These are phyloP conservation scores for Xanthia togata DNA, from an alignment of 2,888 invertebrate genomes.

Conservation along the genomic window DNA sequence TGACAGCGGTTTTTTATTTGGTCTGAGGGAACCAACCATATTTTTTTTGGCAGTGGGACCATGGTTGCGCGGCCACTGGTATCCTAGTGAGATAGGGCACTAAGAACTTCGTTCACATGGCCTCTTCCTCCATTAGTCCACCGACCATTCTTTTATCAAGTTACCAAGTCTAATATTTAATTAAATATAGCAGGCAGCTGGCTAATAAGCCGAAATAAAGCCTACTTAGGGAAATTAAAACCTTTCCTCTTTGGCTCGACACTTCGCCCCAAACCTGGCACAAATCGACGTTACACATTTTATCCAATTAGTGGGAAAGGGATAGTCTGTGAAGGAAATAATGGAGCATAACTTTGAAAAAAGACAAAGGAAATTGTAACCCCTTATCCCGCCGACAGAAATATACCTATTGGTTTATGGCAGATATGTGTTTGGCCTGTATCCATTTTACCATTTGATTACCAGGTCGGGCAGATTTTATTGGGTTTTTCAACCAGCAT, in stretches of 20 bases:
- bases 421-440: neutral
- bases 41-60: no score
- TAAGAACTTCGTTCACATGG: neutral
- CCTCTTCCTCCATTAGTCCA: neutral
- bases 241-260: slow-evolving; percentile 36
- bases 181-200: slow-evolving; percentile 24
- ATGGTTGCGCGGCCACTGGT: no score
- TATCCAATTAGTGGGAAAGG: slow-evolving; percentile 46
- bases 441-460: neutral
- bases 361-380: slow-evolving; percentile 10
- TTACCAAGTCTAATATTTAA: slow-evolving; percentile 24
- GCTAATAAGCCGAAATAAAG: slow-evolving; percentile 39
- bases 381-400: neutral
- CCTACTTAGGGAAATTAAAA: slow-evolving; percentile 60
- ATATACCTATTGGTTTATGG: neutral
- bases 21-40: no score
- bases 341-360: neutral
- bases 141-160: neutral
- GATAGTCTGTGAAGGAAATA: slow-evolving; percentile 4
- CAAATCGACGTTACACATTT: slow-evolving; percentile 51
- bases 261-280: slow-evolving; percentile 28
- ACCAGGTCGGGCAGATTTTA: neutral
- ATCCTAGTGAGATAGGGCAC: no score
- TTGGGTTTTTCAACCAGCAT: neutral
- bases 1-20: no score